A percentile compares a stretch with the other conserved stretches of the same genome.
These are phyloP conservation scores for Ciconia maguari DNA, from an alignment of 2,113 vertebrate genomes.

Conservation along the genomic window DNA sequence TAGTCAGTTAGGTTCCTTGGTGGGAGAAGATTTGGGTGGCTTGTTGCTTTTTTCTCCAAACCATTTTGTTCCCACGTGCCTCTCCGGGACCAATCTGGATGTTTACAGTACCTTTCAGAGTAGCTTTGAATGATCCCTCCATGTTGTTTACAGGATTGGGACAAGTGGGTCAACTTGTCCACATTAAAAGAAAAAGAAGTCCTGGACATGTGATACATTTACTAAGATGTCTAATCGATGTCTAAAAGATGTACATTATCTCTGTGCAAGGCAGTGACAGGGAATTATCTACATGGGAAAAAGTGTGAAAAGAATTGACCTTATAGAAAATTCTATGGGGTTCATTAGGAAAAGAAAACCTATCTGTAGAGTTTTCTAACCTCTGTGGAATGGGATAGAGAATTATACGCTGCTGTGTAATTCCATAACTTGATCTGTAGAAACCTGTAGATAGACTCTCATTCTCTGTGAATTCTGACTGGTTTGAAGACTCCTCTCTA, in stretches of 20 bases:
- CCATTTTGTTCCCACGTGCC: constrained; percentile 11
- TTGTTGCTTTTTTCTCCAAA: constrained; percentile 21
- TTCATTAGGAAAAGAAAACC: background rate
- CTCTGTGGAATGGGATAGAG: background rate
- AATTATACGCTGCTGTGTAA: background rate
- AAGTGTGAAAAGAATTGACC: background rate
- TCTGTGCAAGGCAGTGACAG: background rate
- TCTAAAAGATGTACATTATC: background rate
- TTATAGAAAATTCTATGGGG: background rate
- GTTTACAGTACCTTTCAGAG: constrained; percentile 14
- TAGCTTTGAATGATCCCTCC: background rate
- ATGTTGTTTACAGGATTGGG: background rate
- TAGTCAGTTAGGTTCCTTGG: background rate
- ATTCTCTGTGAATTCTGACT: background rate
- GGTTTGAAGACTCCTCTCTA: background rate
- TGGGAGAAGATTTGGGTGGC: background rate
- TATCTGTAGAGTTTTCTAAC: background rate
- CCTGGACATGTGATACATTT: background rate
- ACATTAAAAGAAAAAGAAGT: too few relatives aligned
- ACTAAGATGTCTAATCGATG: background rate
- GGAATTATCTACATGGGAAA: background rate
- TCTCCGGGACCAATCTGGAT: constrained; percentile 28
- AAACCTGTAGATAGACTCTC: background rate
- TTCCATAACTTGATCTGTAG: background rate
- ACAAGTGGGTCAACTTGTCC: background rate